A percentile compares a stretch with the other conserved stretches of the same genome.
Conservation (phyloP, 2,113 vertebrate species). For the Equus przewalskii region DNA sequence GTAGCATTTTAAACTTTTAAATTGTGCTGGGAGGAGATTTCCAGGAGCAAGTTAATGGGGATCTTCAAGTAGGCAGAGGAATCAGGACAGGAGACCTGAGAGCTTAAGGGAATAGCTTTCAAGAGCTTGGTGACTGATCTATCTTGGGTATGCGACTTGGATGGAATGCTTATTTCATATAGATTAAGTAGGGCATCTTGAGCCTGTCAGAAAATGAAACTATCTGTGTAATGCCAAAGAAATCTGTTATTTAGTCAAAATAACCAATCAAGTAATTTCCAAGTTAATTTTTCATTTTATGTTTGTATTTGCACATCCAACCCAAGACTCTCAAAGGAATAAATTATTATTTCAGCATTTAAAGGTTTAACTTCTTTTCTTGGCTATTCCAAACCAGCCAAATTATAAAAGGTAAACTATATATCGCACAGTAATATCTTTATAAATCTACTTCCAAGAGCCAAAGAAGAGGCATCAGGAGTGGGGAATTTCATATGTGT, state of each 20-base stretch:
- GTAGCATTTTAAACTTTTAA: not conserved
- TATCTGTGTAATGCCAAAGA: not conserved
- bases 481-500: constrained; percentile 70
- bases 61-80: not conserved
- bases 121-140: not conserved
- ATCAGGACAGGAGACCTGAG: not conserved
- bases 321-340: constrained; percentile 3
- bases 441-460: constrained; percentile 59
- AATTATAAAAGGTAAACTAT: constrained; percentile 37
- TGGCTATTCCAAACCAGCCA: not conserved
- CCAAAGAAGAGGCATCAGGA: constrained; percentile 25
- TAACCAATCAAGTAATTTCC: not conserved
- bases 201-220: constrained; percentile 18
- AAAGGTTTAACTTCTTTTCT: constrained; percentile 37
- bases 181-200: not conserved
- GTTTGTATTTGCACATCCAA: not conserved
- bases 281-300: constrained; percentile 49
- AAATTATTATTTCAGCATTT: not conserved
- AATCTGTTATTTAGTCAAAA: constrained; percentile 33
- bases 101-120: not conserved
- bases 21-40: not conserved
- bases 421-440: not conserved
- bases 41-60: not conserved
- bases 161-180: not conserved
- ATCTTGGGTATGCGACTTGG: not conserved